These are phyloP conservation scores for Acheta domesticus DNA, from an alignment of 2,888 invertebrate species.

Conservation along the genomic window DNA sequence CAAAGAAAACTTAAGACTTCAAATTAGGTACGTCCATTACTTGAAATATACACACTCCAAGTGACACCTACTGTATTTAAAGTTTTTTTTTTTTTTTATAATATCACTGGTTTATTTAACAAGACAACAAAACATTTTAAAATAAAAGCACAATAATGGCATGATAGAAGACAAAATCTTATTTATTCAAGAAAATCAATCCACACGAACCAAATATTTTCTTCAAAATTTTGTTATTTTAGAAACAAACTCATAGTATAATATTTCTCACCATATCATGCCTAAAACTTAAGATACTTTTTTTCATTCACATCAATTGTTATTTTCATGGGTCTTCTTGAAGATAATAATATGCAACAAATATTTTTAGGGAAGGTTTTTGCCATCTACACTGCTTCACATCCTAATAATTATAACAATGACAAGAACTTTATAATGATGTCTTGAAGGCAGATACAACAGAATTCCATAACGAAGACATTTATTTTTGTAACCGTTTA, in stretches of 20 bases:
- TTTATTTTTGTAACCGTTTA: constrained; percentile 12
- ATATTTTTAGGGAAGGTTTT: constrained; percentile 22
- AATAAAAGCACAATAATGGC: no score
- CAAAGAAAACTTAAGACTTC: no score
- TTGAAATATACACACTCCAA: no score
- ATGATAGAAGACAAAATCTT: no score
- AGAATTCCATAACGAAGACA: constrained; percentile 12
- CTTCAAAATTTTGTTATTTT: constrained; percentile 2
- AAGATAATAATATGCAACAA: constrained; percentile 22
- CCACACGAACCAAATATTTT: constrained; percentile 1
- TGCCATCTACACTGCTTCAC: constrained; percentile 27
- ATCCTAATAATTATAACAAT: constrained; percentile 29
- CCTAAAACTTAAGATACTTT: no score
- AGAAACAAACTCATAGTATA: not conserved
- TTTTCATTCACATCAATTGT: constrained; percentile 21
- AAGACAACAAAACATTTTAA: no score
- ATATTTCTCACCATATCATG: no score
- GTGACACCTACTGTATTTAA: no score
- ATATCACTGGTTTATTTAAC: no score
- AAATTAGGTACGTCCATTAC: no score
- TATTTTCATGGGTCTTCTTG: constrained; percentile 28
- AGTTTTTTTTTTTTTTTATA: no score
- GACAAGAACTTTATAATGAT: constrained; percentile 25
- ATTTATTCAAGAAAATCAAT: no score
- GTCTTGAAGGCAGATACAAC: constrained; percentile 20